Conservation (phyloP, 2,113 vertebrate genomes). For the Castor canadensis region DNA sequence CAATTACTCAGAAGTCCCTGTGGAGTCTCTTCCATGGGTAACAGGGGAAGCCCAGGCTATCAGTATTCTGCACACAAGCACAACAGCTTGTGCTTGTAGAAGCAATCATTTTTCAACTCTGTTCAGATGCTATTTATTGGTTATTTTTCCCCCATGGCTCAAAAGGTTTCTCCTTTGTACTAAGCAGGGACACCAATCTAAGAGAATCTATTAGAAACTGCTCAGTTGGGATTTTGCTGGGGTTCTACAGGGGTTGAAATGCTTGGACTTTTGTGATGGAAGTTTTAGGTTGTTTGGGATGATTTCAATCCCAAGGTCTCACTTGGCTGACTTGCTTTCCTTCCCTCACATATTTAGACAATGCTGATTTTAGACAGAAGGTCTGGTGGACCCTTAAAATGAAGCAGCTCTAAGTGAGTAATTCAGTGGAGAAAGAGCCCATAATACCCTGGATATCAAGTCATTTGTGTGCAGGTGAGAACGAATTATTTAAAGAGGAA, state of each 20-base stretch:
- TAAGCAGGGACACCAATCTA: background rate
- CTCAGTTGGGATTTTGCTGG: background rate
- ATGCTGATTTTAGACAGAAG: background rate
- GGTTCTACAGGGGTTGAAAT: background rate
- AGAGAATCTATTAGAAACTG: conserved; percentile 13
- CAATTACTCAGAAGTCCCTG: background rate
- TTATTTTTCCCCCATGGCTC: conserved; percentile 14
- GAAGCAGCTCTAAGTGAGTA: background rate
- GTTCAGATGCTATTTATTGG: conserved; percentile 40
- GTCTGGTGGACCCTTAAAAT: background rate
- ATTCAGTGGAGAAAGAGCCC: background rate
- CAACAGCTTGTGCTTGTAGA: conserved; percentile 25
- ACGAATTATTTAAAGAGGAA: conserved; percentile 6
- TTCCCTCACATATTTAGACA: background rate
- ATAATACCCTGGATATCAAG: background rate
- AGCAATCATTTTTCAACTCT: conserved; percentile 21
- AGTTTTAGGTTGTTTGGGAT: background rate
- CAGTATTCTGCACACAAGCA: background rate
- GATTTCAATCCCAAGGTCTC: background rate
- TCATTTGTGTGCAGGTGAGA: background rate
- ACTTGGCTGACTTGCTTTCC: background rate
- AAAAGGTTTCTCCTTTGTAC: conserved; percentile 42
- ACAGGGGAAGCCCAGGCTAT: background rate
- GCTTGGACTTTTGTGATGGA: background rate
- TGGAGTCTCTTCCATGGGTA: background rate